Evolutionary conservation across 2,888 invertebrate genomes (phyloP).

Genomic region (Pocota personata): DNA sequence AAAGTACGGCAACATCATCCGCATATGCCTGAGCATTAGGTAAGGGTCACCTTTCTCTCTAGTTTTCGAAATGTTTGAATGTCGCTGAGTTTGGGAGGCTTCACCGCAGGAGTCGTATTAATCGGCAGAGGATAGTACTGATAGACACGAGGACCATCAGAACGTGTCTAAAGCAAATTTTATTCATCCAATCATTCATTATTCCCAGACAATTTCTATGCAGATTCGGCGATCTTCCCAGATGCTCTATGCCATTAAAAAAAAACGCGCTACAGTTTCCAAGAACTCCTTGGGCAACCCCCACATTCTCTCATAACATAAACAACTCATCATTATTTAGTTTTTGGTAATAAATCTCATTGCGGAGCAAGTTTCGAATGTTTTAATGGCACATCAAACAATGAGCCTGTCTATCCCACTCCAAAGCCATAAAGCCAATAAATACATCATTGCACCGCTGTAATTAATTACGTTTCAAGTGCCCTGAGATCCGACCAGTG

Average conservation of each 20-base stretch:
- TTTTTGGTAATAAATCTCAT: constrained; percentile 32
- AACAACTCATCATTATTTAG: constrained; percentile 17
- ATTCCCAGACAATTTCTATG: too few species aligned
- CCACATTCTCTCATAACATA: background rate
- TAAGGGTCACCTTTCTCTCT: too few species aligned
- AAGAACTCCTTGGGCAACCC: background rate
- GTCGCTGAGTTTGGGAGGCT: too few species aligned
- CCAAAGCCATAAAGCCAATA: constrained; percentile 46
- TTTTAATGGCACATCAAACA: constrained; percentile 63
- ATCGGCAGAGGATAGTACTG: too few species aligned
- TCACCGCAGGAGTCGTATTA: too few species aligned
- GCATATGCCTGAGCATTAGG: too few species aligned
- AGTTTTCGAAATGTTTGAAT: too few species aligned
- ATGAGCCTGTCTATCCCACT: constrained; percentile 30
- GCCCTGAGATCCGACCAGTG: background rate
- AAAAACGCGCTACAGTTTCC: background rate
- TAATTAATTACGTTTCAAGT: constrained; percentile 70
- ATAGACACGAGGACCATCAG: too few species aligned
- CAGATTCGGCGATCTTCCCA: background rate
- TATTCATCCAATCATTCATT: too few species aligned
- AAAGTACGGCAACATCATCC: too few species aligned
- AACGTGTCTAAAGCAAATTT: too few species aligned
- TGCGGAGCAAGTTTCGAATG: constrained; percentile 12
- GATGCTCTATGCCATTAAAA: background rate
- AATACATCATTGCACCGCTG: constrained; percentile 64